Evolutionary conservation across 2,797 vertebrate genomes (phyloP), one percentile per base, ranked within the genome.

Genomic region (Chiroxiphia lanceolata): DNA sequence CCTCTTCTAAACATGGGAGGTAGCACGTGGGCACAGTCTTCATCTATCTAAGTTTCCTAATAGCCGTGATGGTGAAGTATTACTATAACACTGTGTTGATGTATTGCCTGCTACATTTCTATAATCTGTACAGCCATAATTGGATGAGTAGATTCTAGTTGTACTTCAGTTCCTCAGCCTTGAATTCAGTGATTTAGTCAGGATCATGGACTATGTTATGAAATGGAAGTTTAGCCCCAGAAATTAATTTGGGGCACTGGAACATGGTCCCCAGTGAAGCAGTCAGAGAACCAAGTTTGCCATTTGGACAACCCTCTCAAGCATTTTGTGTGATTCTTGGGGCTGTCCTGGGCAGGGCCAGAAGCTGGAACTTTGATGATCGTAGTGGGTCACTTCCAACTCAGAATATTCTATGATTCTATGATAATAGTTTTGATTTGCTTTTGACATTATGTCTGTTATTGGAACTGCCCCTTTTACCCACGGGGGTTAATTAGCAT

Each of bases 401-500:
- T 38, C 25, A 15, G 19, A 20, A 50, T 68, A 68, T 38, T 38
- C 47, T 50, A 50, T 15, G 26, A 50, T 68, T 68, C 26, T 29
- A 22, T 29, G 18, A 50, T 50, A 50, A 50, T 36, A 29, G 18
- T 50, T 68, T 68, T 36, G 13, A 16, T 50, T 29, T 89, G 56
- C 67, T 70, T 91, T 54, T 85, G 65, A 85, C 61, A 51, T 74
- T 84, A 63, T 29, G 36, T 20, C 17, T 83, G 31, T 50, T 82
- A 50, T 50, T 89, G 68, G 76, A 93, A 91, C 42, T 84, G 17
- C 16, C 34, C 38, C 23, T 74, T 80, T 48, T 61, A 42, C 47
- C 68, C 57, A 42, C 18, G 77, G 79, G 40, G 57, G 20, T 63
- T 95, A 86, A 96, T 97, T 95, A 95, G 12, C 57, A 91, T 90